Percentiles rank a stretch among this genome's conserved stretches.
Conservation (phyloP, 2,797 vertebrate species). For the Lophura swinhoii region DNA sequence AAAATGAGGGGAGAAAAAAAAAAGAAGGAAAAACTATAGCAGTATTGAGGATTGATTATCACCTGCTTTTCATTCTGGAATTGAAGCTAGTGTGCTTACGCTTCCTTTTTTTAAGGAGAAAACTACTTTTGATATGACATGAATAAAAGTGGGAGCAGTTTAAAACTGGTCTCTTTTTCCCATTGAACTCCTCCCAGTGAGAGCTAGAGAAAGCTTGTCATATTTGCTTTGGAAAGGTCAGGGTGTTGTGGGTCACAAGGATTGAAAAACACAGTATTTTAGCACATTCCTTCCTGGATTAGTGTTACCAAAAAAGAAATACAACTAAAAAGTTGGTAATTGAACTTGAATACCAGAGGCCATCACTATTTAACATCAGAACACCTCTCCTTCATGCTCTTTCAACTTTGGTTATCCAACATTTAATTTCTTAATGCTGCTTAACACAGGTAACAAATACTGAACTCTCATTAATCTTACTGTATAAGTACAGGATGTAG, state of each 20-base stretch:
- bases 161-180: not conserved
- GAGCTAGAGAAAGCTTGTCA: not conserved
- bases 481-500: not conserved
- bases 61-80: slow-evolving; percentile 33
- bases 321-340: not conserved
- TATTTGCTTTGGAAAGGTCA: not conserved
- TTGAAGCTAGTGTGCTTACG: not conserved
- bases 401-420: not conserved
- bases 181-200: not conserved
- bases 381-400: not conserved
- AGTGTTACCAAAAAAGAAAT: not conserved
- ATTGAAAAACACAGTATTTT: not conserved
- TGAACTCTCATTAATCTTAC: not conserved
- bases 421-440: not conserved
- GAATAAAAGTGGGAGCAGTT: not conserved
- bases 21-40: slow-evolving; percentile 7
- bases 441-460: not conserved
- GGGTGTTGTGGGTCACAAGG: not conserved
- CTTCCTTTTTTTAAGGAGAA: not conserved
- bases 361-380: not conserved
- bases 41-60: not conserved
- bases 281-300: not conserved
- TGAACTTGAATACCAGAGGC: not conserved
- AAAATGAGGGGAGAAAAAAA: not conserved
- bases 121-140: not conserved